Conservation (phyloP, 1,140 invertebrate species). For the Chrysopa pallens region DNA sequence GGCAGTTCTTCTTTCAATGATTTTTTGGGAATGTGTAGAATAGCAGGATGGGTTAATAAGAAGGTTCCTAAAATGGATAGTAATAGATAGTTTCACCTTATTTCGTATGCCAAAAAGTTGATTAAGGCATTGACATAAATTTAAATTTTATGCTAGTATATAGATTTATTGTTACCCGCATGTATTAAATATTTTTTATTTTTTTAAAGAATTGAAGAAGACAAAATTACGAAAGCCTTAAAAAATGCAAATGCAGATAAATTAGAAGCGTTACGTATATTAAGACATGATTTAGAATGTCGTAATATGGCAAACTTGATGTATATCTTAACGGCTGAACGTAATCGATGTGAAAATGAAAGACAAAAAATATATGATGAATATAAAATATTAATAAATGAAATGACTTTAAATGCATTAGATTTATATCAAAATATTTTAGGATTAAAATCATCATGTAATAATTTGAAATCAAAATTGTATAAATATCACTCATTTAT, state of each 20-base stretch:
- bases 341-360: constrained; percentile 17
- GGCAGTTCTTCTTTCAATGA: no score
- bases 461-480: constrained; percentile 11
- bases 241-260: constrained; percentile 9
- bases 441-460: constrained; percentile 11
- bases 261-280: constrained; percentile 11
- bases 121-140: no score
- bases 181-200: no score
- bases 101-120: no score
- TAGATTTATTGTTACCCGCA: no score
- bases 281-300: constrained; percentile 20
- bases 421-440: constrained; percentile 8
- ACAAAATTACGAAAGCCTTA: constrained; percentile 9
- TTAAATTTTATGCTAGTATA: no score
- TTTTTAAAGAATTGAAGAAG: constrained; percentile 2
- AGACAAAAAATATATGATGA: constrained; percentile 13
- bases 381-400: constrained; percentile 13
- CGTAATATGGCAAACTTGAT: constrained; percentile 23
- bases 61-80: no score
- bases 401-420: constrained; percentile 5
- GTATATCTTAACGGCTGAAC: constrained; percentile 22
- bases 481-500: constrained; percentile 15
- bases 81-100: no score
- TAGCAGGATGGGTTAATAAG: no score
- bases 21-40: no score